Percentiles rank a stretch among this genome's conserved stretches.
Conservation (phyloP, 2,797 vertebrate genomes). For the Furcifer pardalis region DNA sequence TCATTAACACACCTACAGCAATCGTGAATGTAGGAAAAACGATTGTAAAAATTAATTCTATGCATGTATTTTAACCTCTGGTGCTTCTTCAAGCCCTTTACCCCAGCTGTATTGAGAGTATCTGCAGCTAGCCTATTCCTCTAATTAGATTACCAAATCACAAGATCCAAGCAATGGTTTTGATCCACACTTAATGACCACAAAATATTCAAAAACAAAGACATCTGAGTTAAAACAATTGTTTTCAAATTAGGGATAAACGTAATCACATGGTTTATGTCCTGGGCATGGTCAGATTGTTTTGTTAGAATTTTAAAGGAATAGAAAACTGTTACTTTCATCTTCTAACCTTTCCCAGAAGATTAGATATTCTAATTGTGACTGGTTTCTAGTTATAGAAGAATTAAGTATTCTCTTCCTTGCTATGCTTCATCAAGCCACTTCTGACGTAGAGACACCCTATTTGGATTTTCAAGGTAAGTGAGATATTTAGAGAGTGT, state of each 20-base stretch:
- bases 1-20: constrained; percentile 13
- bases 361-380: neutral
- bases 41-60: neutral
- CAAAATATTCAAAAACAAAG: neutral
- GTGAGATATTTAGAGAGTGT: neutral
- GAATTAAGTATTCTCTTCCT: too few relatives aligned
- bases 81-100: neutral
- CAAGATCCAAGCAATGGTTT: neutral
- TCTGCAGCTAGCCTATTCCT: neutral
- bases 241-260: neutral
- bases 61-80: neutral
- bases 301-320: too few relatives aligned
- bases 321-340: too few relatives aligned
- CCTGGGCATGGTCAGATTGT: too few relatives aligned
- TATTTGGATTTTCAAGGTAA: neutral
- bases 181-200: neutral
- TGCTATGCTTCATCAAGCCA: too few relatives aligned
- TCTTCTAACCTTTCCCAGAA: neutral
- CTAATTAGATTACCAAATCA: neutral
- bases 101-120: neutral
- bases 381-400: too few relatives aligned
- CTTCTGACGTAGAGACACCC: too few relatives aligned
- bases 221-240: neutral
- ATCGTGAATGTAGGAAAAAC: neutral
- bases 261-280: neutral